Percentiles rank a stretch among this genome's conserved stretches.
phyloP scores from a whole-genome alignment of 2,113 vertebrate genomes.

The Psophia crepitans region DNA sequence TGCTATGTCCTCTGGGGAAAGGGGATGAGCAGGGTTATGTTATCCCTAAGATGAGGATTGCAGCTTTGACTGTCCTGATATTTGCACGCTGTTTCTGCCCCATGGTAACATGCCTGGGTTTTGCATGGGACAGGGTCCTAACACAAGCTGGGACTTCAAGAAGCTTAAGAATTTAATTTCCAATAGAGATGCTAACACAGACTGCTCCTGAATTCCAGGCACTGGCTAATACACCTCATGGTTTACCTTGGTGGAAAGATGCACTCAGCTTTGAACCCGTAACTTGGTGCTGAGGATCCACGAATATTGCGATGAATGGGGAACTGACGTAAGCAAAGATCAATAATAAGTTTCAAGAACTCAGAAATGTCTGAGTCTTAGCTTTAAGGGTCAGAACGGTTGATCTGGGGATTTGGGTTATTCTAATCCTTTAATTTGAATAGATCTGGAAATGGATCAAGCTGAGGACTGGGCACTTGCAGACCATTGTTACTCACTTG shows the following conservation, averaged over 20 bases:
- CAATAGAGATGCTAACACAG: background rate
- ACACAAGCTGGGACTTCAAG: background rate
- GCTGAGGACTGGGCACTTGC: background rate
- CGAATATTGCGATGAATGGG: background rate
- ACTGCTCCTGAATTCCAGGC: background rate
- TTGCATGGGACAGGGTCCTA: background rate
- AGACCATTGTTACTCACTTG: rapidly evolving
- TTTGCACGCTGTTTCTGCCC: background rate
- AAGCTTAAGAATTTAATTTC: background rate
- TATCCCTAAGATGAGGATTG: background rate
- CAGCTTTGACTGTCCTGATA: background rate
- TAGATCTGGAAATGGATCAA: background rate
- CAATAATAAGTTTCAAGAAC: background rate
- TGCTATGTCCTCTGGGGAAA: background rate
- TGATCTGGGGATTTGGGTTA: background rate
- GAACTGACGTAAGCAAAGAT: background rate
- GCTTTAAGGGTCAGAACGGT: background rate
- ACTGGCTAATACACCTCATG: background rate
- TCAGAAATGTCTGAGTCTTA: background rate
- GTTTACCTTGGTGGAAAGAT: background rate
- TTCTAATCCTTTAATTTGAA: background rate
- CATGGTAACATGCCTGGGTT: rapidly evolving
- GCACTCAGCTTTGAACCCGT: background rate
- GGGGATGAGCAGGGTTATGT: background rate
- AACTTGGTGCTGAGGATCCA: rapidly evolving